Evolutionary conservation across 2,113 vertebrate genomes (phyloP).

Genomic region (Phaetusa simplex): DNA sequence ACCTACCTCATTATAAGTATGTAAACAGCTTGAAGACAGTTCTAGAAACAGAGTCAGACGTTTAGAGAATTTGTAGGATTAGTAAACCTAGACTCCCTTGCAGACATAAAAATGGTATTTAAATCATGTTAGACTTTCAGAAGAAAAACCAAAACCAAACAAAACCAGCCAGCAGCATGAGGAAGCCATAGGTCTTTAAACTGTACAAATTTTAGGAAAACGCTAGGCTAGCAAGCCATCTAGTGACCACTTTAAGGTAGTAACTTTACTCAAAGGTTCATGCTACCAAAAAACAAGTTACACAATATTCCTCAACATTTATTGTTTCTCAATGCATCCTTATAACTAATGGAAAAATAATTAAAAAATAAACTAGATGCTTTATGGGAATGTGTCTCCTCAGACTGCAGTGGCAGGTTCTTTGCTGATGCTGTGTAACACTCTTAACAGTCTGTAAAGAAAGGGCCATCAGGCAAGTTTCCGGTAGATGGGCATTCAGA

Average conservation of each 20-base stretch:
- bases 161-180: neutral
- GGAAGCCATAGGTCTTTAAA: neutral
- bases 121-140: slow-evolving; percentile 40
- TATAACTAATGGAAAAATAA: neutral
- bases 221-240: slow-evolving; percentile 70
- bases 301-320: neutral
- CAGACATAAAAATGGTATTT: slow-evolving; percentile 45
- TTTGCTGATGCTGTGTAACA: neutral
- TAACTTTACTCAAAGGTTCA: neutral
- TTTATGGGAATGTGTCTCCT: neutral
- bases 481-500: neutral
- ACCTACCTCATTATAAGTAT: neutral
- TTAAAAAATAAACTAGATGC: neutral
- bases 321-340: neutral
- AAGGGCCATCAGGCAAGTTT: neutral
- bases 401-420: neutral
- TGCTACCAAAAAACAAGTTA: neutral
- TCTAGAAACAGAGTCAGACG: neutral
- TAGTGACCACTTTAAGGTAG: slow-evolving; percentile 63
- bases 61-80: slow-evolving; percentile 47
- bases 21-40: neutral
- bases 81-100: slow-evolving; percentile 40
- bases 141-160: neutral
- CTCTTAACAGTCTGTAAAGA: neutral
- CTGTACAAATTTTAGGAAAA: slow-evolving; percentile 5